A percentile compares a stretch with the other conserved stretches of the same genome.
phyloP scores from a whole-genome alignment of 1,140 invertebrate species.

The Cylas formicarius region DNA sequence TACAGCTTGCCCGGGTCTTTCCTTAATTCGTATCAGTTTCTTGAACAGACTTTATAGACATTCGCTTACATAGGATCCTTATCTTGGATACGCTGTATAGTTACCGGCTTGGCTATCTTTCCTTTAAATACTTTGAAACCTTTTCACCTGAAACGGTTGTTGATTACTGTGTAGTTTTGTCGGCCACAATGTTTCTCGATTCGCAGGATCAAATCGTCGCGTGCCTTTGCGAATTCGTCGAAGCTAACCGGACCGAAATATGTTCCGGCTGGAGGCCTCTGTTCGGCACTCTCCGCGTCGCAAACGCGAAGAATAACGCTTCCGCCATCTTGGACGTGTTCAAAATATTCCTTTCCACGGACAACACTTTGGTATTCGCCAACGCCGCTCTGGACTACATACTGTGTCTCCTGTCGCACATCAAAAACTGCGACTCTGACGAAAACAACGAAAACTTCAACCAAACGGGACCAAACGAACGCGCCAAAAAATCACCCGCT shows the following conservation, averaged over 20 bases:
- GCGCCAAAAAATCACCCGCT: constrained; percentile 14
- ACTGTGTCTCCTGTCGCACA: constrained; percentile 72
- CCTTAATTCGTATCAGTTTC: too few relatives aligned
- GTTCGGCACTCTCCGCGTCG: constrained; percentile 82
- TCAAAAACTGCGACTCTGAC: constrained; percentile 47
- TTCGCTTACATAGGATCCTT: too few relatives aligned
- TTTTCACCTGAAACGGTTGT: not conserved
- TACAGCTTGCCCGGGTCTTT: too few relatives aligned
- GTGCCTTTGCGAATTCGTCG: constrained; percentile 91
- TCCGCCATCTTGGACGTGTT: constrained; percentile 86
- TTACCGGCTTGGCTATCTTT: too few relatives aligned
- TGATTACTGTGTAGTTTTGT: not conserved
- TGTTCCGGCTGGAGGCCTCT: constrained; percentile 88
- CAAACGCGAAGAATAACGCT: constrained; percentile 56
- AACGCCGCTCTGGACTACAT: constrained; percentile 92
- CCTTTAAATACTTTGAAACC: too few relatives aligned
- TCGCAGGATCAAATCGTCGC: constrained; percentile 80
- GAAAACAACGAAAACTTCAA: constrained; percentile 19
- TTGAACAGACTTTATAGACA: too few relatives aligned
- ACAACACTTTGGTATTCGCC: constrained; percentile 87
- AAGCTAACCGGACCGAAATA: constrained; percentile 86
- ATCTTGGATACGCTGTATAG: too few relatives aligned
- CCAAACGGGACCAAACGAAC: constrained; percentile 10
- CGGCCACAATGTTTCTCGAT: constrained; percentile 19
- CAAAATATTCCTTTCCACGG: constrained; percentile 82